Evolutionary conservation across 2,888 invertebrate species (phyloP).

Genomic region (Margaritifera margaritifera): DNA sequence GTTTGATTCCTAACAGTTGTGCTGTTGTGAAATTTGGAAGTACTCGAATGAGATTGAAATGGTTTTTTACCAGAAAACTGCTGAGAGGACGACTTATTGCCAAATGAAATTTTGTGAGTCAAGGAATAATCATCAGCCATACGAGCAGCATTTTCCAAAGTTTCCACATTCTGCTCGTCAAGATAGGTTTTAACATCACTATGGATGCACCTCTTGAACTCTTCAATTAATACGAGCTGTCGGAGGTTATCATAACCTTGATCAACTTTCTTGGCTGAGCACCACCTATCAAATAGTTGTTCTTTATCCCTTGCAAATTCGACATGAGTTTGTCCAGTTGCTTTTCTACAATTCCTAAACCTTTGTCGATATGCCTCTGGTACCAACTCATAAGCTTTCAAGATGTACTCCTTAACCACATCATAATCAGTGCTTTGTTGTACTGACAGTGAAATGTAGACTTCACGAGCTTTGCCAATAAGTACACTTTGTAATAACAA

Average conservation of each 20-base stretch:
- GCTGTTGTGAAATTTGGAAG: no score
- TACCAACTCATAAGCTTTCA: slow-evolving; percentile 34
- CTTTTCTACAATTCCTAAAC: slow-evolving; percentile 24
- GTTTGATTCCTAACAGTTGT: no score
- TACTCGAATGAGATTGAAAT: no score
- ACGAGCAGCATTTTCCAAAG: slow-evolving; percentile 12
- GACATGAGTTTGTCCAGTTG: slow-evolving; percentile 21
- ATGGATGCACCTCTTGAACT: slow-evolving; percentile 24
- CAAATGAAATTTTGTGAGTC: slow-evolving; percentile 12
- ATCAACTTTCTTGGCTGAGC: slow-evolving; percentile 10
- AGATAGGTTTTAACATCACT: slow-evolving; percentile 17
- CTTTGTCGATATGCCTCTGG: slow-evolving; percentile 36
- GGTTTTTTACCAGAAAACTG: no score
- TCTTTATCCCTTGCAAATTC: slow-evolving; percentile 31
- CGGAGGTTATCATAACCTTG: slow-evolving; percentile 16
- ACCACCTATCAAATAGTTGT: slow-evolving; percentile 21
- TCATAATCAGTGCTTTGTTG: slow-evolving; percentile 22
- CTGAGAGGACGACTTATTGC: neutral
- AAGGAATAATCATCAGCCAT: slow-evolving; percentile 21
- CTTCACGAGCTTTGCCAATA: slow-evolving; percentile 24
- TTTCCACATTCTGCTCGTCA: slow-evolving; percentile 13
- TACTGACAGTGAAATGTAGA: slow-evolving; percentile 16
- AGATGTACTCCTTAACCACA: slow-evolving; percentile 16
- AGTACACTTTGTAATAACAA: slow-evolving; percentile 28
- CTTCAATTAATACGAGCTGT: slow-evolving; percentile 20